A percentile compares a stretch with the other conserved stretches of the same genome.
phyloP scores from a whole-genome alignment of 1,140 invertebrate species.

The Cotesia vestalis region DNA sequence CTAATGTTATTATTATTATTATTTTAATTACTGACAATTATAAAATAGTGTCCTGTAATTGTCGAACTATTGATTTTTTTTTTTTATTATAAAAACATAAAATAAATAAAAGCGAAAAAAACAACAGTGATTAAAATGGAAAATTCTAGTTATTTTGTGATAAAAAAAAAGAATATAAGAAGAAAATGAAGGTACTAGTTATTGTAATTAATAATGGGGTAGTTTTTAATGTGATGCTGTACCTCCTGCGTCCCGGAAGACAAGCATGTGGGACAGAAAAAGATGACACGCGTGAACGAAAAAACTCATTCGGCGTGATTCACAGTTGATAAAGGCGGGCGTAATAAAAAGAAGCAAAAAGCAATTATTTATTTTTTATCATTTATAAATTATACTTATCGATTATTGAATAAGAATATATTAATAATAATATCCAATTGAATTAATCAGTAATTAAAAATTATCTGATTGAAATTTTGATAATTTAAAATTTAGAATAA shows the following conservation, averaged over 20 bases:
- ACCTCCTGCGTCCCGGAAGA: conserved; percentile 60
- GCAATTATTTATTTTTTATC: not conserved
- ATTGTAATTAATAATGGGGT: conserved; percentile 29
- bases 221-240: conserved; percentile 48
- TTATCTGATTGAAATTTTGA: too few relatives aligned
- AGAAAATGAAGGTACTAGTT: too few relatives aligned
- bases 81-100: not conserved
- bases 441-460: too few relatives aligned
- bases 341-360: conserved; percentile 24
- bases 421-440: too few relatives aligned
- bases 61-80: not conserved
- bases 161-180: too few relatives aligned
- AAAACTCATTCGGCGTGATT: conserved; percentile 44
- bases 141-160: too few relatives aligned
- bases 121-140: too few relatives aligned
- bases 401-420: too few relatives aligned
- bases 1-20: too few relatives aligned
- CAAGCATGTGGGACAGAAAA: conserved; percentile 61
- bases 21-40: too few relatives aligned
- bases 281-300: conserved; percentile 53
- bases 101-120: conserved; percentile 4
- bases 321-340: not conserved
- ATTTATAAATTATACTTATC: not conserved
- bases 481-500: too few relatives aligned
- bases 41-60: too few relatives aligned